Evolutionary conservation across 2,888 invertebrate species (phyloP).

Genomic region (Nudaria mundana): DNA sequence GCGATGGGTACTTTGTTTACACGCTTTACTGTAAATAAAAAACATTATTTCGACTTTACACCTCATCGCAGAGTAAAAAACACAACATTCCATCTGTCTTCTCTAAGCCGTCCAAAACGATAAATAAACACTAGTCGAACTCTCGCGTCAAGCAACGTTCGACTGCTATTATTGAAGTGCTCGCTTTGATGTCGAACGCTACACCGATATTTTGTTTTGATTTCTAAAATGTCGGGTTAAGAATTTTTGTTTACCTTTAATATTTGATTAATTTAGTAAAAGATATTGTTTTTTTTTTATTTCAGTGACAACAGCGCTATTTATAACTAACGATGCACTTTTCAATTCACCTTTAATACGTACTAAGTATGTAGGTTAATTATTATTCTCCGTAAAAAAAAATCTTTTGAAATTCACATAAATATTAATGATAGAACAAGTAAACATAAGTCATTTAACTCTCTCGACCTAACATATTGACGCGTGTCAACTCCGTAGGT

Average conservation of each 20-base stretch:
- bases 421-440: too few species aligned
- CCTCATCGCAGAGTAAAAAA: slow-evolving; percentile 68
- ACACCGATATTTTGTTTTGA: slow-evolving; percentile 26
- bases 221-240: slow-evolving; percentile 10
- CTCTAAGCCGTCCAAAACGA: slow-evolving; percentile 77
- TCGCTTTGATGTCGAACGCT: slow-evolving; percentile 42
- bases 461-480: too few species aligned
- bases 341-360: too few species aligned
- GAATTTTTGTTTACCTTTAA: slow-evolving; percentile 5
- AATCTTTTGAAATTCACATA: too few species aligned
- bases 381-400: too few species aligned
- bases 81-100: slow-evolving; percentile 77
- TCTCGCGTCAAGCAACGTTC: slow-evolving; percentile 59
- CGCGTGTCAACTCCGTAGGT: too few species aligned
- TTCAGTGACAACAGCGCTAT: neutral
- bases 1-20: slow-evolving; percentile 51
- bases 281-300: neutral
- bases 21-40: slow-evolving; percentile 54
- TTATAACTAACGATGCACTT: neutral
- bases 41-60: slow-evolving; percentile 63
- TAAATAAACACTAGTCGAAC: slow-evolving; percentile 76
- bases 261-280: neutral
- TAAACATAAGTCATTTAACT: too few species aligned
- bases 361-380: too few species aligned
- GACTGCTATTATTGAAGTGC: slow-evolving; percentile 43